Conservation (phyloP, 2,888 invertebrate genomes). For the Rhogogaster chlorosoma region DNA sequence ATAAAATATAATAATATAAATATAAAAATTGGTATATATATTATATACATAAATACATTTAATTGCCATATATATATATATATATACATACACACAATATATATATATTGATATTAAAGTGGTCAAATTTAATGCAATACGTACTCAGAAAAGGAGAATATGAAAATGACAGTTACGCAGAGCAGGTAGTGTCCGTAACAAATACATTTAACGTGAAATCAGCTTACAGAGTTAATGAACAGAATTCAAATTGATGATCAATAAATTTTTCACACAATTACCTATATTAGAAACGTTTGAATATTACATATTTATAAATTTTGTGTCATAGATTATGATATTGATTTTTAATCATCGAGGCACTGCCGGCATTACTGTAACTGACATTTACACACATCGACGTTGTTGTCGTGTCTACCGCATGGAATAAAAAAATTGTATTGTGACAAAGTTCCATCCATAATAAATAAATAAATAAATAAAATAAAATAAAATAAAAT, state of each 20-base stretch:
- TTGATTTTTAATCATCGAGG: neutral
- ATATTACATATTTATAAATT: neutral
- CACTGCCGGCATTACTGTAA: slow-evolving; percentile 38
- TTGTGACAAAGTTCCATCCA: slow-evolving; percentile 78
- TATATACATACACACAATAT: slow-evolving; percentile 64
- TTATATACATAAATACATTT: slow-evolving; percentile 67
- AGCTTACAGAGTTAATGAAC: neutral
- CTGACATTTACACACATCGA: slow-evolving; percentile 38
- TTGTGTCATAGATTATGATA: neutral
- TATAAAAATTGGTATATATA: slow-evolving; percentile 58
- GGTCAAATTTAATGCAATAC: slow-evolving; percentile 71
- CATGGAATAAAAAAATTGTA: slow-evolving; percentile 70
- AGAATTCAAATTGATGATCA: neutral
- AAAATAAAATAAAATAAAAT: neutral
- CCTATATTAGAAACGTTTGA: neutral
- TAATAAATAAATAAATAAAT: slow-evolving; percentile 72
- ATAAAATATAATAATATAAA: slow-evolving; percentile 62
- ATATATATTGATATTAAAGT: slow-evolving; percentile 64
- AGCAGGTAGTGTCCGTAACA: slow-evolving; percentile 64
- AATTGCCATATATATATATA: slow-evolving; percentile 61
- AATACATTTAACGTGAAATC: slow-evolving; percentile 42
- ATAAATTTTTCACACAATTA: neutral
- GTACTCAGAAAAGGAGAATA: slow-evolving; percentile 66
- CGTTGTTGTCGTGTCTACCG: slow-evolving; percentile 33
- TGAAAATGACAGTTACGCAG: slow-evolving; percentile 63